Evolutionary conservation across 2,113 vertebrate species (phyloP).

Genomic region (Galemys pyrenaicus): DNA sequence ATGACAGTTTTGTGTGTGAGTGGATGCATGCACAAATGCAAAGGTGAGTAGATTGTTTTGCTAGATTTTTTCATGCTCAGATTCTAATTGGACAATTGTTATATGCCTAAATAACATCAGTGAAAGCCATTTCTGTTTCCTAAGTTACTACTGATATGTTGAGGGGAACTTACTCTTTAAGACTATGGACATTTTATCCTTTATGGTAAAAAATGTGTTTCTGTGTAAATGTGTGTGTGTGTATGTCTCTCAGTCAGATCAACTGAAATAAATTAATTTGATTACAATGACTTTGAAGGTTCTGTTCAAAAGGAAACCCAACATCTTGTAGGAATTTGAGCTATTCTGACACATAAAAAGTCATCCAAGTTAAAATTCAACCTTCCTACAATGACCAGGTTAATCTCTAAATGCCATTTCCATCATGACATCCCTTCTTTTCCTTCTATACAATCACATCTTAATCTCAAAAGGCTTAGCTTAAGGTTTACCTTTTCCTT

Average conservation of each 20-base stretch:
- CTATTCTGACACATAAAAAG: slow-evolving; percentile 37
- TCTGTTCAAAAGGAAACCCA: slow-evolving; percentile 56
- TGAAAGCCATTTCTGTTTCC: slow-evolving; percentile 27
- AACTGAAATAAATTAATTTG: slow-evolving; percentile 41
- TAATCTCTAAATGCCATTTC: slow-evolving; percentile 57
- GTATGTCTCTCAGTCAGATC: slow-evolving; percentile 34
- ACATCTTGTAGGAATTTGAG: not conserved
- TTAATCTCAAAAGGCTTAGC: slow-evolving; percentile 59
- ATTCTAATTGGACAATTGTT: not conserved
- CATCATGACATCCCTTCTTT: slow-evolving; percentile 26
- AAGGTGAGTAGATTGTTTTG: not conserved
- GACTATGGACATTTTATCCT: not conserved
- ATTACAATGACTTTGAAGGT: slow-evolving; percentile 8
- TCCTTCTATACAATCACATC: slow-evolving; percentile 30
- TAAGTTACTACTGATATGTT: not conserved
- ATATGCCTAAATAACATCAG: not conserved
- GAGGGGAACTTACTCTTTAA: slow-evolving; percentile 27
- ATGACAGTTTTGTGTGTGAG: not conserved
- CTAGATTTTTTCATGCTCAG: not conserved
- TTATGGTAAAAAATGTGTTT: not conserved
- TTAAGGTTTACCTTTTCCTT: slow-evolving; percentile 35
- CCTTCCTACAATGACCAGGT: slow-evolving; percentile 2
- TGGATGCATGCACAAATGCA: not conserved
- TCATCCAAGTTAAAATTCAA: slow-evolving; percentile 48
- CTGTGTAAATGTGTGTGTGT: not conserved